Evolutionary conservation across 2,113 vertebrate genomes (phyloP).

Genomic region (Gobio gobio): DNA sequence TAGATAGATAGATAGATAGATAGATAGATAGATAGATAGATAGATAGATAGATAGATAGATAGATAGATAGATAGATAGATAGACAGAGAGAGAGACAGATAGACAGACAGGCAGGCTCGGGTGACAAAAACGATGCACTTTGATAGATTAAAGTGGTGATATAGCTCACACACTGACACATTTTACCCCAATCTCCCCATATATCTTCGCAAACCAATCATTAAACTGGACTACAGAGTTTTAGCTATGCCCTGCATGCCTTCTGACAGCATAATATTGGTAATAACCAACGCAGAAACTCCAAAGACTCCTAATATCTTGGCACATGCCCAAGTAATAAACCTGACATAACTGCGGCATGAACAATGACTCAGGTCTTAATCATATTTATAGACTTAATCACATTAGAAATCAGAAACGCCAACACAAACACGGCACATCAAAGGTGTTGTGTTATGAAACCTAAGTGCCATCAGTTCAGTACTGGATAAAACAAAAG

Average conservation of each 20-base stretch:
- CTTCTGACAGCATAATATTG: constrained; percentile 53
- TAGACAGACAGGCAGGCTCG: neutral
- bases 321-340: constrained; percentile 47
- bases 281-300: constrained; percentile 34
- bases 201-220: neutral
- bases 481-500: neutral
- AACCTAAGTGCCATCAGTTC: constrained; percentile 17
- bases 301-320: constrained; percentile 25
- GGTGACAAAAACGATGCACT: neutral
- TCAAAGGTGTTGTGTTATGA: neutral
- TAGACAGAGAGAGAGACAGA: neutral
- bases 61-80: neutral
- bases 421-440: neutral
- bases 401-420: constrained; percentile 47
- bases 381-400: constrained; percentile 52
- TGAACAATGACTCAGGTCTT: constrained; percentile 33
- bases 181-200: neutral
- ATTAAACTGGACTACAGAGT: neutral
- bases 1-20: too few species aligned
- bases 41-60: too few species aligned
- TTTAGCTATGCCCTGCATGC: neutral
- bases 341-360: constrained; percentile 36
- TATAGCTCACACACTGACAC: neutral
- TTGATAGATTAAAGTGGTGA: neutral
- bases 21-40: too few species aligned